phyloP scores from a whole-genome alignment of 2,888 invertebrate genomes.

The Liposcelis brunnea region DNA sequence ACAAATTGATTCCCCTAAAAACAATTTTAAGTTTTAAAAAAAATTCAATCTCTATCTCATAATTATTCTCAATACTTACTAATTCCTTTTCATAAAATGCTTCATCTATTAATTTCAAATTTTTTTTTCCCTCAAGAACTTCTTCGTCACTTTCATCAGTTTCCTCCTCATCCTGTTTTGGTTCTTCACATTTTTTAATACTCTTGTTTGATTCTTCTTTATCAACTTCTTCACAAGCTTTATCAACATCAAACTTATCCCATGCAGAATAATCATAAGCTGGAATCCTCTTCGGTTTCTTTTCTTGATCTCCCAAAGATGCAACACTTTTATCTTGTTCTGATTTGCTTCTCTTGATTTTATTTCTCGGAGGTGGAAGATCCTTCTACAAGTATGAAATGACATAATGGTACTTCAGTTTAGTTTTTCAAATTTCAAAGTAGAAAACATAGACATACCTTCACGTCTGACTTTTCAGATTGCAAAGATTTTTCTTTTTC shows the following conservation, averaged over 20 bases:
- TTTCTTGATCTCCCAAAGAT: conserved; percentile 14
- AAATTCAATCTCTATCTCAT: conserved; percentile 3
- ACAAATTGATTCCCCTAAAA: conserved; percentile 64
- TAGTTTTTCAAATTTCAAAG: too few species aligned
- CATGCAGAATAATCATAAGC: conserved; percentile 51
- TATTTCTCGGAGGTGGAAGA: conserved; percentile 36
- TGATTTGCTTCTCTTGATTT: conserved; percentile 22
- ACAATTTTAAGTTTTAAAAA: background rate
- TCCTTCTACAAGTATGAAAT: conserved; percentile 24
- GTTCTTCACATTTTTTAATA: conserved; percentile 6
- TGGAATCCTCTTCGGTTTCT: conserved; percentile 32
- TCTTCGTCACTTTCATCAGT: conserved; percentile 20
- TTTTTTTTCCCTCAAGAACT: conserved; percentile 31
- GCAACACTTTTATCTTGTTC: conserved; percentile 17
- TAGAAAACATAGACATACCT: conserved; percentile 11
- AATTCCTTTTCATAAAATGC: conserved; percentile 53
- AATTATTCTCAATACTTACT: conserved; percentile 27
- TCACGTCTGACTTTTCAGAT: conserved; percentile 12
- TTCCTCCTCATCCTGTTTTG: conserved; percentile 20
- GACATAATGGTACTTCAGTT: too few species aligned
- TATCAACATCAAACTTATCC: conserved; percentile 64
- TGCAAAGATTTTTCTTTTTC: conserved; percentile 35
- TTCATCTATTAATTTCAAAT: conserved; percentile 38
- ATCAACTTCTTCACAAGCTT: conserved; percentile 45
- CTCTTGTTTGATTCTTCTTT: conserved; percentile 23